Evolutionary conservation across 2,888 invertebrate species (phyloP).

Genomic region (Trachelus iudaicus): DNA sequence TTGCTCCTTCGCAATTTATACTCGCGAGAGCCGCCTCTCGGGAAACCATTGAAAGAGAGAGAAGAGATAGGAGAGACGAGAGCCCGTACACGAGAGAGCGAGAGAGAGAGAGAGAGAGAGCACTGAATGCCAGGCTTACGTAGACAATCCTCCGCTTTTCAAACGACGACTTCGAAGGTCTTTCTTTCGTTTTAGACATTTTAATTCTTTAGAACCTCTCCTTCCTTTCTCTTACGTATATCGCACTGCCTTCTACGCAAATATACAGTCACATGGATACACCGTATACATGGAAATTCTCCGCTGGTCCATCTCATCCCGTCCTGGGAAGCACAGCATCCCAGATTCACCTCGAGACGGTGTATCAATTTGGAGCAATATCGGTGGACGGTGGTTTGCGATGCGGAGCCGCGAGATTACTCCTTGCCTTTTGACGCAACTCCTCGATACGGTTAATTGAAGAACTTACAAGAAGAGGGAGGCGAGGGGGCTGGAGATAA

Average conservation of each 20-base stretch:
- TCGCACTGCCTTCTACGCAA: background rate
- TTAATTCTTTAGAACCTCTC: conserved; percentile 62
- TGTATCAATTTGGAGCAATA: background rate
- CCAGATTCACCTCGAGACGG: background rate
- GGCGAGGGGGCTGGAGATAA: conserved; percentile 9
- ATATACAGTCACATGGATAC: background rate
- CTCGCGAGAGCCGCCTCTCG: conserved; percentile 30
- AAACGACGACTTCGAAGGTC: conserved; percentile 56
- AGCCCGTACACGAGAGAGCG: conserved; percentile 39
- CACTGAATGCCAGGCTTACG: conserved; percentile 63
- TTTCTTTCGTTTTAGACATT: conserved; percentile 63
- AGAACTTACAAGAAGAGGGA: conserved; percentile 38
- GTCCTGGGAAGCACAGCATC: background rate
- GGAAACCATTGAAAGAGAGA: conserved; percentile 21
- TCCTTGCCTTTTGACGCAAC: background rate
- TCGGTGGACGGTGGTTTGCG: background rate
- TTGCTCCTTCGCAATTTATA: conserved; percentile 58
- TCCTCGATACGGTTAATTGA: conserved; percentile 51
- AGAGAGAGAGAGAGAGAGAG: conserved; percentile 42
- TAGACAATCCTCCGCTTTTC: conserved; percentile 63
- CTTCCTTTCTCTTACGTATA: conserved; percentile 8
- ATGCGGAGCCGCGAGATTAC: background rate
- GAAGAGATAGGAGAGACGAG: conserved; percentile 20
- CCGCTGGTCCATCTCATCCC: background rate
- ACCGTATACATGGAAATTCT: background rate